phyloP scores from a whole-genome alignment of 2,797 vertebrate species.

The Cossypha polioptera region DNA sequence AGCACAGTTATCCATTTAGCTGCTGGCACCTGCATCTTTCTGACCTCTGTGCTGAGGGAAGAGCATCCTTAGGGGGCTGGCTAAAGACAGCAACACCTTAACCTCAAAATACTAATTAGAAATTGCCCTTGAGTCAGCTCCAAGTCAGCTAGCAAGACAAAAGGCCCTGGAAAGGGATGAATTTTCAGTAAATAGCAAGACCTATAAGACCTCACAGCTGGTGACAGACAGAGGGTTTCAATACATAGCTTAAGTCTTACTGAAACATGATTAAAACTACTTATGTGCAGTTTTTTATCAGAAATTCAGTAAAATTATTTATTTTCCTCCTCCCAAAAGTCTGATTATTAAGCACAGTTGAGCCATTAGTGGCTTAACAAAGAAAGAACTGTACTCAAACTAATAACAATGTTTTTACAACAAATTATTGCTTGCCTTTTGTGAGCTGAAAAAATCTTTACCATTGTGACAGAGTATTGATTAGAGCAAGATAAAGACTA shows the following conservation, averaged over 20 bases:
- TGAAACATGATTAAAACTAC: neutral
- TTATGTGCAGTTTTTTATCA: neutral
- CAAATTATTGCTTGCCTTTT: neutral
- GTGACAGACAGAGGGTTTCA: neutral
- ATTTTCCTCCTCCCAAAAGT: neutral
- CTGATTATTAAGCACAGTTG: neutral
- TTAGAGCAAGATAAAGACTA: neutral
- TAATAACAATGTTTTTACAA: slow-evolving; percentile 33
- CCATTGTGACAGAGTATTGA: neutral
- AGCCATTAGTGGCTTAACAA: neutral
- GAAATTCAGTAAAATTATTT: neutral
- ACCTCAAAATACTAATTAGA: slow-evolving; percentile 59
- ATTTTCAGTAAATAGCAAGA: slow-evolving; percentile 14
- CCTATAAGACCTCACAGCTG: neutral
- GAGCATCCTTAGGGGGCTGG: neutral
- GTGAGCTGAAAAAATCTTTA: neutral
- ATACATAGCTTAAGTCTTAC: neutral
- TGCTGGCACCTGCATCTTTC: neutral
- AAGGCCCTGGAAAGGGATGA: neutral
- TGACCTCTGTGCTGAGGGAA: neutral
- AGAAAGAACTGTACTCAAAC: neutral
- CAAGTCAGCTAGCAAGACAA: neutral
- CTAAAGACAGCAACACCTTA: neutral
- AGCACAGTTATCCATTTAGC: neutral
- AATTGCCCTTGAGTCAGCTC: slow-evolving; percentile 13